A percentile compares a stretch with the other conserved stretches of the same genome.
Conservation (phyloP, 1,140 invertebrate genomes). For the Listronotus bonariensis region DNA sequence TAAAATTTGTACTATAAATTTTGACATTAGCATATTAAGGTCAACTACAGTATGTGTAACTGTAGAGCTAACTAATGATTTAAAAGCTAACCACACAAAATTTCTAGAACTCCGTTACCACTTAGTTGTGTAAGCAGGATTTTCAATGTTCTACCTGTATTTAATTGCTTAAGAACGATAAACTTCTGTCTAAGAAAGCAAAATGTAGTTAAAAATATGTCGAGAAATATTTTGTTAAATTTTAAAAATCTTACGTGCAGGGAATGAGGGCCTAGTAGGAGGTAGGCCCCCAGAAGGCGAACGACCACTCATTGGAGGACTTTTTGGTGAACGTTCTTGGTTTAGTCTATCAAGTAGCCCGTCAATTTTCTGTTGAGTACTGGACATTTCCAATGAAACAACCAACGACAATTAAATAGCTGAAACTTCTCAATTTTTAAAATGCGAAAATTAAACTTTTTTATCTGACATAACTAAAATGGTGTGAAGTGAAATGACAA, state of each 20-base stretch:
- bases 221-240: no score
- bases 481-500: conserved; percentile 5
- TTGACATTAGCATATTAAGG: no score
- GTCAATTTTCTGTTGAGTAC: conserved; percentile 49
- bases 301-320: conserved; percentile 34
- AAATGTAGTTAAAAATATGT: no score
- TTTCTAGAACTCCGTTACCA: no score
- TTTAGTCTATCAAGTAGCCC: conserved; percentile 46
- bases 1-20: no score
- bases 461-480: conserved; percentile 29
- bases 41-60: no score
- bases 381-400: conserved; percentile 40
- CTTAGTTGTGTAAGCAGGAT: no score
- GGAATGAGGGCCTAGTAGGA: conserved; percentile 42
- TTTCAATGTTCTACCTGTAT: no score
- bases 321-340: conserved; percentile 40
- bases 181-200: no score
- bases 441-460: conserved; percentile 19
- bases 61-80: no score
- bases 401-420: conserved; percentile 1
- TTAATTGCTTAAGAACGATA: no score
- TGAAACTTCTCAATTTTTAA: conserved; percentile 5
- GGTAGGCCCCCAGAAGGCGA: conserved; percentile 36
- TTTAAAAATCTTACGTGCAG: conserved; percentile 30
- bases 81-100: no score